Base-by-base conservation (phyloP, 2,888 invertebrate species). In the Drosophila colorata region DNA sequence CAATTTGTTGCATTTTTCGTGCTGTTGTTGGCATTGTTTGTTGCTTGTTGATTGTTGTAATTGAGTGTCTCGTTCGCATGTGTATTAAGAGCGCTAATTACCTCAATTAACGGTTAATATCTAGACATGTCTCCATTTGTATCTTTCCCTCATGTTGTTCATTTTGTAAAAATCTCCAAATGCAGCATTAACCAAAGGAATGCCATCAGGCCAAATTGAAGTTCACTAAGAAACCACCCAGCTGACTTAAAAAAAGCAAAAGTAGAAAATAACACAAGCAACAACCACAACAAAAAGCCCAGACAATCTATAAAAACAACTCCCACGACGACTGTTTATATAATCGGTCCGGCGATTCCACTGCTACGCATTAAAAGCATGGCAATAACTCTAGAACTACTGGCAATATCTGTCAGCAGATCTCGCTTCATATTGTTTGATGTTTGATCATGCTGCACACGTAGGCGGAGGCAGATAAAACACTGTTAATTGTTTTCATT, bases 401-500 rank as follows among this genome's bases (percentile, higher is more conserved):
- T 43, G 60, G 37, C 55, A 66, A 67, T 72, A 77, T 58, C 74
- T 67, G 74, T 58, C 60, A 60, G 59, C 28, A 49, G 77, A 61
- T 61, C 44, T 33, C 20, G 44, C 49, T 33, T 28, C 43, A 44
- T 56, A 46, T 43, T 65, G 49, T 48, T 55, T 61, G n/a, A 55
- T 31, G 28, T 40, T 59, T 74, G 11, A 13, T 37, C 59, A 87
- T 83, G 77, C 88, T 38, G 47, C 20, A 53, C 83, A 87, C 83
- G 83, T 83, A 69, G 63, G 47, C 69, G 48, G 49, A 25, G 66
- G 55, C 75, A 61, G 72, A 70, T 73, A 64, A 79, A 82, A 87
- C 60, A 60, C 72, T 70, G 77, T 74, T 87, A 87, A 83, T 83
- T 87, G 77, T 77, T 72, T 84, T 63, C 65, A 80, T 82, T 87